Percentiles rank a stretch among this genome's conserved stretches.
phyloP scores from a whole-genome alignment of 2,113 vertebrate species.

The Poecilia latipinna region DNA sequence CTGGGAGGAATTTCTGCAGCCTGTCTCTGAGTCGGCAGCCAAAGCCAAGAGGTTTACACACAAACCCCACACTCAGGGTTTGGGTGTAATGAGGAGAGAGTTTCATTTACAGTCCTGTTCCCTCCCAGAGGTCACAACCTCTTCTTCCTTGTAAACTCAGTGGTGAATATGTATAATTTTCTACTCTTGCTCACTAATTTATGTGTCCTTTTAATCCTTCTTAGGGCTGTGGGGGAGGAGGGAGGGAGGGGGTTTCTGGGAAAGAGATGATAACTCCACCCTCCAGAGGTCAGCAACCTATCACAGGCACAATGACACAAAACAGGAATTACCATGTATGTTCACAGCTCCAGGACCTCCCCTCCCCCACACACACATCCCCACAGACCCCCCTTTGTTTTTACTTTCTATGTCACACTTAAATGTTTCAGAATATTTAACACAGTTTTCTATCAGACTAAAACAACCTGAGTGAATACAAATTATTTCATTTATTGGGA shows the following conservation, averaged over 20 bases:
- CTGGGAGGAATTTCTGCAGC: constrained; percentile 25
- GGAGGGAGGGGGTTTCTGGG: no score
- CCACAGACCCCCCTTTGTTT: no score
- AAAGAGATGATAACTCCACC: background rate
- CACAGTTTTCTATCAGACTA: background rate
- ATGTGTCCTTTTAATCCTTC: background rate
- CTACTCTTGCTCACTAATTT: background rate
- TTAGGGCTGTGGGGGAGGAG: background rate
- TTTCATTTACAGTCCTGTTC: background rate
- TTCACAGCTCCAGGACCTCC: background rate
- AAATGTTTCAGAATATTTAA: no score
- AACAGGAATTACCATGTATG: background rate
- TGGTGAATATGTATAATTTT: background rate
- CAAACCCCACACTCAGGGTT: constrained; percentile 23
- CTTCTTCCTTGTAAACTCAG: background rate
- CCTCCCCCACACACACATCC: no score
- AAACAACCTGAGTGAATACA: background rate
- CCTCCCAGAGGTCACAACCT: constrained; percentile 20
- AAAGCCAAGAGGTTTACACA: constrained; percentile 25
- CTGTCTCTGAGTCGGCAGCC: background rate
- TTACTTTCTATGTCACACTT: no score
- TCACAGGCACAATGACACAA: background rate
- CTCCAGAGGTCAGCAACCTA: background rate
- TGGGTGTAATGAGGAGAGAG: constrained; percentile 15
- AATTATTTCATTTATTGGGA: background rate